Evolutionary conservation across 2,113 vertebrate genomes (phyloP), one percentile per base, ranked within the genome.

Genomic region (Stigmatopora nigra): DNA sequence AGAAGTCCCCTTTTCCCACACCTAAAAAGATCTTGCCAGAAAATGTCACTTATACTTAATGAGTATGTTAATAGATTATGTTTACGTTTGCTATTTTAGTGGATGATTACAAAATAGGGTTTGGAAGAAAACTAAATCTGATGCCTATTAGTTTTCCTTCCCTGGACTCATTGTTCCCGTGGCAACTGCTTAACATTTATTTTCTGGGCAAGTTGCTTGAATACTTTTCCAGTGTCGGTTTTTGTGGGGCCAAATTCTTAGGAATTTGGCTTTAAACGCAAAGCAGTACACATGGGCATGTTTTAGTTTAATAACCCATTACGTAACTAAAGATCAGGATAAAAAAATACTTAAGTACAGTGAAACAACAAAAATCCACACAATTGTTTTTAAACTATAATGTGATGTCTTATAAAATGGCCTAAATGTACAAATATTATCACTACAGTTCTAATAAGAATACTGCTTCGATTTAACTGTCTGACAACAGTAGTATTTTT

Each of bases 131-230:
- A 83, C 78, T 73, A 78, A 51, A 52, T 9, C 49, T 52, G 49
- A 10, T 8, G 19, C 49, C 19, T 16, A 51, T 9, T 51, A n/a
- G 2, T 51, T 51, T 51, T 51, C 14, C 46, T 47, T 8, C 72
- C 73, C 62, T 61, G 67, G 77, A 73, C 63, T 61, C 69, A 14
- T 61, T 58, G 80, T 84, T 77, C 47, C 72, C 81, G 25, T n/a
- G 79, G 61, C 77, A 79, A 86, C 82, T 61, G 72, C 65, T 77
- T 73, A 80, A 63, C 69, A 78, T 78, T 60, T 46, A 53, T 59
- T 65, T 68, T 63, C 78, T 59, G 63, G n/a, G 58, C 53, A 47
- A 70, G 64, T 63, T 16, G 14, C 46, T 71, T 79, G 66, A 71
- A 75, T 70, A 59, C 58, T 65, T 46, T 60, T 62, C 53, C 17